Evolutionary conservation across 1,140 invertebrate genomes (phyloP), one percentile per base, ranked within the genome.

Genomic region (Penaeus indicus): DNA sequence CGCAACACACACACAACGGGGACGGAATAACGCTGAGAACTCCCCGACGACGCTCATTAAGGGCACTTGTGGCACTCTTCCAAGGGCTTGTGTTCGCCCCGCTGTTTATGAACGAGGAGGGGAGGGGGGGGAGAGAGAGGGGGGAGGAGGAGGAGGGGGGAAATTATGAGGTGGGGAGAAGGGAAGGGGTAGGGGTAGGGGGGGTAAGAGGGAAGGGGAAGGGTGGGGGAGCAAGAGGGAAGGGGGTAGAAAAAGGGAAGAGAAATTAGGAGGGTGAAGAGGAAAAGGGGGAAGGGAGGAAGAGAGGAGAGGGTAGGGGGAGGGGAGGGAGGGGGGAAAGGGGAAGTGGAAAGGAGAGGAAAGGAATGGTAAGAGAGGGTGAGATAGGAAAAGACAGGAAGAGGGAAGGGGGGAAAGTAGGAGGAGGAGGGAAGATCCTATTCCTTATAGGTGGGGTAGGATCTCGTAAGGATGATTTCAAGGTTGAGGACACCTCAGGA

Each of bases 291-390:
- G 13, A 25, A 62, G 32, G 60, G 0, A 3, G 7, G 60, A 38
- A 47, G 72, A 77, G 63, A 54, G 69, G 47, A 54, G 69, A n/a
- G 21, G 63, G 84, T 77, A 47, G 77, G 77, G 77, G 72, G 69
- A 85, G 72, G 80, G 61, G 11, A 62, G 60, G 80, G 60, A 25
- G 27, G 25, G 38, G 4, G 54, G 75, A 78, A 21, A 25, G 7
- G 32, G 75, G 21, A 21, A 78, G n/a, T 38, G 38, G 3, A 25
- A 38, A 78, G 32, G 75, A n/a, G 7, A 38, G 75, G 4, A 78
- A 32, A 78, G 75, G 75, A 21, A 32, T n/a, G 32, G 27, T 2
- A 38, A 38, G 21, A 78, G 16, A 5, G 38, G 7, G 7, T 10
- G 75, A 38, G 16, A 78, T 21, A 3, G 16, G 21, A 38, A 3